Evolutionary conservation across 2,888 invertebrate species (phyloP), one percentile per base, ranked within the genome.

Genomic region (Coleophora deauratella): DNA sequence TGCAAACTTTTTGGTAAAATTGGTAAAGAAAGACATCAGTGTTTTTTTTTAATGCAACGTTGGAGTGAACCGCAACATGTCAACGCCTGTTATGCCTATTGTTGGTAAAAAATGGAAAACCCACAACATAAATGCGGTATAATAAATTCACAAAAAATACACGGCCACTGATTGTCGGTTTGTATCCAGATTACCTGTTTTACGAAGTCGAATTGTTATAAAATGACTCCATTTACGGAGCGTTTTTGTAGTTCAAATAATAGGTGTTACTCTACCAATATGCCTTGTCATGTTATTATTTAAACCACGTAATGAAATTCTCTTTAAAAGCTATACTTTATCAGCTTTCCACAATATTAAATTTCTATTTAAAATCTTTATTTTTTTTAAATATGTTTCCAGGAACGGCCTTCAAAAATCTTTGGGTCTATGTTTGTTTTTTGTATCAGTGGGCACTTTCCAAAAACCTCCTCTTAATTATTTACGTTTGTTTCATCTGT

Each of bases 131-230:
- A 68, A 68, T 73, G 75, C 64, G 74, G 81, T 78, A 69, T 69
- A 64, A 80, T 76, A 77, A 76, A 74, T 78, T 78, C 74, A 70
- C 73, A 67, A 72, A 71, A 80, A 82, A 78, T 78, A 82, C 71
- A 75, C 54, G 66, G 64, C 59, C 59, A 66, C 66, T 76, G 79
- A 78, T 78, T 76, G 81, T 68, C 55, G 72, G 78, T 74, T 71
- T 74, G 72, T 69, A 59, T 71, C 64, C 74, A 76, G 80, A 82
- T 84, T 82, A 77, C 79, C 72, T 59, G 79, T 76, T 77, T 69
- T 66, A 72, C 66, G 65, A 62, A 60, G 57, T 57, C 66, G 72
- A 72, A 79, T 76, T 77, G 76, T 63, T 66, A 69, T 62, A 64
- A 75, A 84, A 82, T 79, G 69, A 75, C 82, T 84, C 75, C 70